These are phyloP conservation scores for Andinoacara biseriatus DNA, from an alignment of 2,113 vertebrate genomes.

Conservation along the genomic window DNA sequence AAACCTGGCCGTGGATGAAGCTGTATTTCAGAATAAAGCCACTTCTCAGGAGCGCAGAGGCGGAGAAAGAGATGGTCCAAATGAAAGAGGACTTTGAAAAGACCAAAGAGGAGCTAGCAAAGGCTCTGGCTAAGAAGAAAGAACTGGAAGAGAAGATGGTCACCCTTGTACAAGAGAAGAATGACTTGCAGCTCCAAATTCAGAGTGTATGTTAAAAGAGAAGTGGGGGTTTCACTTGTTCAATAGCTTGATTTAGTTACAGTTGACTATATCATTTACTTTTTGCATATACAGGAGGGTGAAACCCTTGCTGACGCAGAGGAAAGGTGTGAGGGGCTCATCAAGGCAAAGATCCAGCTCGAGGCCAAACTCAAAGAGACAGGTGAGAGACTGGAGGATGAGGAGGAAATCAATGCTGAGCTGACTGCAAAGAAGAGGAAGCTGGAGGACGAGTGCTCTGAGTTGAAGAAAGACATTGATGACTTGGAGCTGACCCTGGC, in stretches of 20 bases:
- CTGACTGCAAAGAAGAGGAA: conserved; percentile 87
- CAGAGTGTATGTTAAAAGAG: conserved; percentile 51
- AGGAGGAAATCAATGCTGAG: conserved; percentile 86
- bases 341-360: conserved; percentile 74
- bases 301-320: conserved; percentile 71
- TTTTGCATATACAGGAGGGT: conserved; percentile 43
- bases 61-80: conserved; percentile 84
- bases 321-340: conserved; percentile 74
- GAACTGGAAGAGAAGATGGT: conserved; percentile 78
- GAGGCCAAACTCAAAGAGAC: conserved; percentile 77
- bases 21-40: conserved; percentile 88
- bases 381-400: conserved; percentile 84
- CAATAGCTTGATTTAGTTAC: neutral
- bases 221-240: neutral
- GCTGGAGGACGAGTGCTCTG: conserved; percentile 84
- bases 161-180: conserved; percentile 81
- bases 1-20: conserved; percentile 94
- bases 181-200: conserved; percentile 80
- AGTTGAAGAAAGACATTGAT: conserved; percentile 75
- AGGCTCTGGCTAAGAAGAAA: conserved; percentile 69
- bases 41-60: conserved; percentile 85
- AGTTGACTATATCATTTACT: neutral
- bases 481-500: conserved; percentile 75
- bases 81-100: conserved; percentile 86
- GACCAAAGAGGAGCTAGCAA: conserved; percentile 81